phyloP scores from a whole-genome alignment of 1,140 invertebrate species.

The Bursaphelenchus mucronatus region DNA sequence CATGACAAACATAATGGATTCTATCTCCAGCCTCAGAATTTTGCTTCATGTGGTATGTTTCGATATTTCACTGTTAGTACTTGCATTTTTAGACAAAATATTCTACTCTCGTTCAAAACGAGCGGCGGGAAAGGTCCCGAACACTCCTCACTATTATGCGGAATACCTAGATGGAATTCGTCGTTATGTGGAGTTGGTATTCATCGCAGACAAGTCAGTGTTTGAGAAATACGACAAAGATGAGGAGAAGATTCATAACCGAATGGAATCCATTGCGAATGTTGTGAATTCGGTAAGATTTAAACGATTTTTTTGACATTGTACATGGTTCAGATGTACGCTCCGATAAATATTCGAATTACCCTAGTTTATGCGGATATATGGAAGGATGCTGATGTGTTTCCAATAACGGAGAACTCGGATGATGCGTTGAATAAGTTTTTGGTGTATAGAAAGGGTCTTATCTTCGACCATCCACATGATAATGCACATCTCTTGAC shows the following conservation, averaged over 20 bases:
- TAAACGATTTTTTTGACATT: slow-evolving; percentile 4
- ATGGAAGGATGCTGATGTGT: slow-evolving; percentile 48
- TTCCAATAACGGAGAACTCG: slow-evolving; percentile 44
- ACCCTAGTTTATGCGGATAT: slow-evolving; percentile 56
- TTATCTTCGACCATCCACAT: slow-evolving; percentile 67
- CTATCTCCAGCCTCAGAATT: too few species aligned
- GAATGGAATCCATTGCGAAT: slow-evolving; percentile 52
- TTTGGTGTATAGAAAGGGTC: slow-evolving; percentile 51
- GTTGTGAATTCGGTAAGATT: slow-evolving; percentile 51
- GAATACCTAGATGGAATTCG: slow-evolving; percentile 50
- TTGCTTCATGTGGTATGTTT: too few species aligned
- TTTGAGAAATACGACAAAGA: slow-evolving; percentile 56
- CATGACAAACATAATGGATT: too few species aligned
- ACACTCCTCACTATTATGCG: slow-evolving; percentile 45
- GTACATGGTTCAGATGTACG: slow-evolving; percentile 49
- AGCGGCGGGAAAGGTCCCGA: slow-evolving; percentile 1
- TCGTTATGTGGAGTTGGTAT: slow-evolving; percentile 53
- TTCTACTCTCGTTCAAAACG: slow-evolving; percentile 12
- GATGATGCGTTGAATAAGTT: slow-evolving; percentile 50
- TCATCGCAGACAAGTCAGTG: slow-evolving; percentile 57
- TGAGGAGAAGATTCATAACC: slow-evolving; percentile 46
- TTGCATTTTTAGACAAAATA: too few species aligned
- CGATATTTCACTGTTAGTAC: too few species aligned
- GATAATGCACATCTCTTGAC: slow-evolving; percentile 95
- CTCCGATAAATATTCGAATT: slow-evolving; percentile 54